Evolutionary conservation across 2,888 invertebrate species (phyloP).

Genomic region (Dicyrtomina minuta): DNA sequence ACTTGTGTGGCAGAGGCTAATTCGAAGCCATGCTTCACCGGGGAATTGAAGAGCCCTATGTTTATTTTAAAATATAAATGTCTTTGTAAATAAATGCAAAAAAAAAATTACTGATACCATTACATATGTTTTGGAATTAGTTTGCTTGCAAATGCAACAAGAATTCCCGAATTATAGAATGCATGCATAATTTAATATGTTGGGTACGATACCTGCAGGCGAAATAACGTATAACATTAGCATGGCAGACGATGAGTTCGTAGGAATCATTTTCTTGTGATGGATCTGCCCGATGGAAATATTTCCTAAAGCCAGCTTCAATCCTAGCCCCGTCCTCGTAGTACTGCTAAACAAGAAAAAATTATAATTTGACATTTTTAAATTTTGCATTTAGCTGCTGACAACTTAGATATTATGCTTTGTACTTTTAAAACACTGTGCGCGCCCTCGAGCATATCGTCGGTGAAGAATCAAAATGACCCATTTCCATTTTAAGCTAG

Average conservation of each 20-base stretch:
- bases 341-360: constrained; percentile 83
- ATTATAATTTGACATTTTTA: too few relatives aligned
- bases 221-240: constrained; percentile 94
- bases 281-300: constrained; percentile 85
- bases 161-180: not conserved
- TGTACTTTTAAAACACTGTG: too few relatives aligned
- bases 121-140: not conserved
- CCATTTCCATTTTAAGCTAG: too few relatives aligned
- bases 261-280: constrained; percentile 78
- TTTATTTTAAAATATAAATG: constrained; percentile 51
- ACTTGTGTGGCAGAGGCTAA: constrained; percentile 87
- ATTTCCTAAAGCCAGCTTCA: constrained; percentile 90
- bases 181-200: not conserved
- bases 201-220: constrained; percentile 89
- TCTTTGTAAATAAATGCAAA: not conserved
- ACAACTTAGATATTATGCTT: too few relatives aligned
- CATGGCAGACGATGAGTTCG: constrained; percentile 93
- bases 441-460: too few relatives aligned
- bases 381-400: too few relatives aligned
- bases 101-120: constrained; percentile 3
- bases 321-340: constrained; percentile 89
- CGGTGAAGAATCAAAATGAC: too few relatives aligned
- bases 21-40: constrained; percentile 93
- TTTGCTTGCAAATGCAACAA: not conserved
- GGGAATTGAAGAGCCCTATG: constrained; percentile 92